phyloP scores from a whole-genome alignment of 1,140 invertebrate species.

The Drosophila triauraria region DNA sequence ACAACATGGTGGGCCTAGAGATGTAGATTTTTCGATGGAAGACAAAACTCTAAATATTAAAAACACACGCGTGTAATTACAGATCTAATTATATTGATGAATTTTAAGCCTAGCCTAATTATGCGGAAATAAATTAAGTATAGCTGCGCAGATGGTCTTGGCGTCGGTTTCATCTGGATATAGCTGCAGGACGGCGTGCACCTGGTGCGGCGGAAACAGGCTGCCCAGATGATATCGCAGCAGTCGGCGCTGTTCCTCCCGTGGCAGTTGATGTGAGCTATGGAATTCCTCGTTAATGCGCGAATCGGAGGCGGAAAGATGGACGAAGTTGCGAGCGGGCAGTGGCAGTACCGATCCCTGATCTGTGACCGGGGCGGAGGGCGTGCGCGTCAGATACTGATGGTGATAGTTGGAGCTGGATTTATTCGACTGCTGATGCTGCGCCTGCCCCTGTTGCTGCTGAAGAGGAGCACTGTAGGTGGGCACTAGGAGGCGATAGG shows the following conservation, averaged over 20 bases:
- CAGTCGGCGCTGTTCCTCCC: slow-evolving; percentile 89
- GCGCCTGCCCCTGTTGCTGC: slow-evolving; percentile 13
- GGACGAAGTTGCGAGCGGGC: slow-evolving; percentile 80
- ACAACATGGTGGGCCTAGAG: slow-evolving; percentile 58
- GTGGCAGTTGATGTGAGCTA: slow-evolving; percentile 84
- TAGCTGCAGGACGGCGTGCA: slow-evolving; percentile 92
- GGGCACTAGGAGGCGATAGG: slow-evolving; percentile 53
- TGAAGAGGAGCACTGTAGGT: slow-evolving; percentile 57
- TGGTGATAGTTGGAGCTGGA: slow-evolving; percentile 54
- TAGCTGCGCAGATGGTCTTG: slow-evolving; percentile 94
- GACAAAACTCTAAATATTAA: slow-evolving; percentile 9
- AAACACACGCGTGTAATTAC: slow-evolving; percentile 43
- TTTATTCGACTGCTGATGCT: slow-evolving; percentile 26
- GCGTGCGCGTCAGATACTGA: slow-evolving; percentile 90
- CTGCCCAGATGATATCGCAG: slow-evolving; percentile 94
- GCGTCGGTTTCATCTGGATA: slow-evolving; percentile 95
- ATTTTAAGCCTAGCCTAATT: slow-evolving; percentile 75
- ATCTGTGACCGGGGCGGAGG: slow-evolving; percentile 89
- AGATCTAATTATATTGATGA: slow-evolving; percentile 68
- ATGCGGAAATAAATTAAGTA: slow-evolving; percentile 90
- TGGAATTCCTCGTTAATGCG: slow-evolving; percentile 87
- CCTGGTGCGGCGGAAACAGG: slow-evolving; percentile 95
- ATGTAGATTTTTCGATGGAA: slow-evolving; percentile 37
- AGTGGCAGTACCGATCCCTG: slow-evolving; percentile 82
- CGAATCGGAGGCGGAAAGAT: slow-evolving; percentile 87